phyloP scores from a whole-genome alignment of 2,113 vertebrate species.

The Mionectes macconnelli region DNA sequence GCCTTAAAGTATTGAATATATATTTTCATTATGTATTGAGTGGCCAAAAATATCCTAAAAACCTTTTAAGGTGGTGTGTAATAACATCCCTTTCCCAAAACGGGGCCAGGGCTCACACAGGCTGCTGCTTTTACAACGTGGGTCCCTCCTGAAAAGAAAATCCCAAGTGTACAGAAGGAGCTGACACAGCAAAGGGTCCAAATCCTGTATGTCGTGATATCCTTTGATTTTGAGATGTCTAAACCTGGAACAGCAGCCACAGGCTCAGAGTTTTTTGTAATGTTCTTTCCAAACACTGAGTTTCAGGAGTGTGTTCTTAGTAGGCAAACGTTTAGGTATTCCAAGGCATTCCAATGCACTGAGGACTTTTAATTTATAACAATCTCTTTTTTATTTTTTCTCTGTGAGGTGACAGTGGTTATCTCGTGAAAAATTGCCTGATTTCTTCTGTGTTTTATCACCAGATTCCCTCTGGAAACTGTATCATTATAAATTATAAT shows the following conservation, averaged over 20 bases:
- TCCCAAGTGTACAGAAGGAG: neutral
- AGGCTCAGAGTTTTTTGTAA: neutral
- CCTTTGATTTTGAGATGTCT: neutral
- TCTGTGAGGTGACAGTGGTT: slow-evolving; percentile 16
- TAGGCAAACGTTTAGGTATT: neutral
- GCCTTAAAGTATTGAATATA: neutral
- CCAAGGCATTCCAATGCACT: neutral
- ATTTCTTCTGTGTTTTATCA: slow-evolving; percentile 58
- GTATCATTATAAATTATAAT: slow-evolving; percentile 69
- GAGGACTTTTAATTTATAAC: neutral
- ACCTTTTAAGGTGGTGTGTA: neutral
- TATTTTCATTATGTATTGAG: neutral
- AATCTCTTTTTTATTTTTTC: neutral
- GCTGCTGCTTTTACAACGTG: neutral
- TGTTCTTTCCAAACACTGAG: neutral
- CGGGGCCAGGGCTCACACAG: neutral
- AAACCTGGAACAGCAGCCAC: neutral
- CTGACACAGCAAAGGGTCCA: neutral
- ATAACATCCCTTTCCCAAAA: neutral
- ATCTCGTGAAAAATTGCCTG: slow-evolving; percentile 62
- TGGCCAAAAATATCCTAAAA: neutral
- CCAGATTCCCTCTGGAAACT: slow-evolving; percentile 47
- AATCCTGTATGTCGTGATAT: neutral
- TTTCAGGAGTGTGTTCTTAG: neutral
- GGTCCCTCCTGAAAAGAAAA: neutral